Conservation (phyloP, 2,888 invertebrate genomes). For the Drosophila kambysellisi region DNA sequence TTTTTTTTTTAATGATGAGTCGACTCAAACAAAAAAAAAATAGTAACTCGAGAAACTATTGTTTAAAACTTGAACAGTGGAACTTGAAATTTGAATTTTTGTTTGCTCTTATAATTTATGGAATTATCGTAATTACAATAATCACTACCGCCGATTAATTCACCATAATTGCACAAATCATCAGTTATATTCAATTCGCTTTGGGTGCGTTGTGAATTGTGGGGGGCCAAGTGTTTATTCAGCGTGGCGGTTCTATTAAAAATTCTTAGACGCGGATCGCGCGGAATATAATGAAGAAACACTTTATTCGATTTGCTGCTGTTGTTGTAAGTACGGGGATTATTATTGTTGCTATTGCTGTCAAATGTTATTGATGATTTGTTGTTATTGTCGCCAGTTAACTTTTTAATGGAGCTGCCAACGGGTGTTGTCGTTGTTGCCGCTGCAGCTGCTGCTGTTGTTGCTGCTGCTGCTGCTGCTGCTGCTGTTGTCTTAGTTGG, state of each 20-base stretch:
- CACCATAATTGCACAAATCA: conserved; percentile 84
- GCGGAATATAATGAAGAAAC: conserved; percentile 84
- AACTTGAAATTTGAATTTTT: conserved; percentile 39
- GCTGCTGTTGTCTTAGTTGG: conserved; percentile 40
- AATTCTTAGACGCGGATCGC: conserved; percentile 85
- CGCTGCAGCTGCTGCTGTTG: conserved; percentile 22
- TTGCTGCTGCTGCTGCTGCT: conserved; percentile 39
- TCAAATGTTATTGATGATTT: conserved; percentile 40
- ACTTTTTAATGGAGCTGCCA: conserved; percentile 42
- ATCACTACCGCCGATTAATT: conserved; percentile 82
- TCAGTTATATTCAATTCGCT: conserved; percentile 82
- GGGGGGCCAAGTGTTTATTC: conserved; percentile 78
- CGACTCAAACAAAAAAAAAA: conserved; percentile 8
- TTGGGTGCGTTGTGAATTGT: conserved; percentile 38
- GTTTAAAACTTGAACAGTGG: conserved; percentile 33
- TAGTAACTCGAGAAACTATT: conserved; percentile 1
- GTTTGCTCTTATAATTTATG: conserved; percentile 21
- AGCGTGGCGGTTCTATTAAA: conserved; percentile 66
- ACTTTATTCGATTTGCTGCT: conserved; percentile 84
- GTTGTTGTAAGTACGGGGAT: conserved; percentile 83
- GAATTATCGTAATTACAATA: conserved; percentile 7
- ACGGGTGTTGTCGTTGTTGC: conserved; percentile 36
- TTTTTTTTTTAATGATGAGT: conserved; percentile 3
- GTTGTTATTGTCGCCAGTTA: conserved; percentile 34
- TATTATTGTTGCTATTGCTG: conserved; percentile 69